Evolutionary conservation across 2,888 invertebrate genomes (phyloP), one percentile per base, ranked within the genome.

Genomic region (Cataglyphis cursor): DNA sequence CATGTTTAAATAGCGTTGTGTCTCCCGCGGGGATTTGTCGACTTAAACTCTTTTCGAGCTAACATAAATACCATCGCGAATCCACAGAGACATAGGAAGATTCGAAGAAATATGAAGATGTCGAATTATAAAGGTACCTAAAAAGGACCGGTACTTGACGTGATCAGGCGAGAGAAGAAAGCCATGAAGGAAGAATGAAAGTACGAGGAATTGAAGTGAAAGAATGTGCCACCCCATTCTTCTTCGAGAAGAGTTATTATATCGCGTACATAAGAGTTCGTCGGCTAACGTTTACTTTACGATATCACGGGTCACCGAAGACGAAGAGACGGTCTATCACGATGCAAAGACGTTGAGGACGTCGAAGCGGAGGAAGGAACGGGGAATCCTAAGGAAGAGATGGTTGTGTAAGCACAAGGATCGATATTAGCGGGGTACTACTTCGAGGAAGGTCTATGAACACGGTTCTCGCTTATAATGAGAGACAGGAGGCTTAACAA

Each of bases 391-490:
- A 44, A 35, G 31, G 44, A 44, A 66, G 44, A 80, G 41, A 31
- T 28, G 76, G 24, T 24, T 12, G 18, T 44, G 5, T 70, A 61
- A 70, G 57, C 57, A 59, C 1, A 61, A 48, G 61, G 18, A 66
- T 82, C 61, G 82, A 74, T 81, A 83, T 73, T 73, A 82, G 48
- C 61, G 65, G 44, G 12, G 12, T 38, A 44, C 72, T 31, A 62
- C 57, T 81, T 61, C 72, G 41, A 24, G 59, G 41, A 72, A 83
- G 54, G 41, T 70, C 41, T 62, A 64, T 72, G 64, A 81, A 68
- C 70, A 70, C 31, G 51, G 68, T 82, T 82, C 59, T 81, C 68
- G 61, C 35, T 64, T 59, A 65, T 65, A 75, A 68, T 82, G 84
- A 57, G 66, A 75, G 65, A 85, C 76, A 80, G 74, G 35, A 54